Conservation (phyloP, 2,888 invertebrate species). For the Anoncus sp. region DNA sequence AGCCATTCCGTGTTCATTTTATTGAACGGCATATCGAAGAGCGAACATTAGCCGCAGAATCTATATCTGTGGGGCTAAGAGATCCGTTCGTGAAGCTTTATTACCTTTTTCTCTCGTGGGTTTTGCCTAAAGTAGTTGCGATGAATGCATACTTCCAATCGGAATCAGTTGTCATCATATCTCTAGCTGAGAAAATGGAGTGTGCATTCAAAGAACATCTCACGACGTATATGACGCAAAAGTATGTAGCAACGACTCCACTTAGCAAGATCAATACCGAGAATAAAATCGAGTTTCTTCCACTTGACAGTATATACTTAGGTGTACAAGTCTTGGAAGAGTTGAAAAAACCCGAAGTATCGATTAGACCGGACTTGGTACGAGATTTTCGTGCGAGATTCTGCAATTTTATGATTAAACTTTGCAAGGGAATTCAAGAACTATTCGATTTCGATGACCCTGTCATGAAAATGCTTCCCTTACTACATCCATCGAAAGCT, state of each 20-base stretch:
- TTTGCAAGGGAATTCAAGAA: constrained; percentile 13
- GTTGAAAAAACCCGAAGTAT: constrained; percentile 25
- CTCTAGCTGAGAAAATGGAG: constrained; percentile 23
- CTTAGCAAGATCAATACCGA: constrained; percentile 16
- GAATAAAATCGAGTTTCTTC: constrained; percentile 3
- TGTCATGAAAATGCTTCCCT: constrained; percentile 7
- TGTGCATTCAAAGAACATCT: constrained; percentile 12
- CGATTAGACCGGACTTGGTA: constrained; percentile 1
- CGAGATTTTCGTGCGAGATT: constrained; percentile 15
- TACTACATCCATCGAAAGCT: constrained; percentile 17
- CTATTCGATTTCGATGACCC: constrained; percentile 21
- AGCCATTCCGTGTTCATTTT: constrained; percentile 11
- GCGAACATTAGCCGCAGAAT: constrained; percentile 15
- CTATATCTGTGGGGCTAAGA: not conserved
- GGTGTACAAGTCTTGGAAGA: constrained; percentile 18
- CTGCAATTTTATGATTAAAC: constrained; percentile 7
- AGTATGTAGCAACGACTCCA: constrained; percentile 14
- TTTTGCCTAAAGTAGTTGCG: constrained; percentile 11
- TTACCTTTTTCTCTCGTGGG: constrained; percentile 15
- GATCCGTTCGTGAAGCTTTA: constrained; percentile 14
- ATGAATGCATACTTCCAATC: constrained; percentile 16
- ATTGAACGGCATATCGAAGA: constrained; percentile 10
- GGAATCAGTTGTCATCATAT: constrained; percentile 16
- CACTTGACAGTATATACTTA: constrained; percentile 8
- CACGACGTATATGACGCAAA: constrained; percentile 11